A percentile compares a stretch with the other conserved stretches of the same genome.
These are phyloP conservation scores for Chaetoderma sp. DNA, from an alignment of 2,888 invertebrate species.

Conservation along the genomic window DNA sequence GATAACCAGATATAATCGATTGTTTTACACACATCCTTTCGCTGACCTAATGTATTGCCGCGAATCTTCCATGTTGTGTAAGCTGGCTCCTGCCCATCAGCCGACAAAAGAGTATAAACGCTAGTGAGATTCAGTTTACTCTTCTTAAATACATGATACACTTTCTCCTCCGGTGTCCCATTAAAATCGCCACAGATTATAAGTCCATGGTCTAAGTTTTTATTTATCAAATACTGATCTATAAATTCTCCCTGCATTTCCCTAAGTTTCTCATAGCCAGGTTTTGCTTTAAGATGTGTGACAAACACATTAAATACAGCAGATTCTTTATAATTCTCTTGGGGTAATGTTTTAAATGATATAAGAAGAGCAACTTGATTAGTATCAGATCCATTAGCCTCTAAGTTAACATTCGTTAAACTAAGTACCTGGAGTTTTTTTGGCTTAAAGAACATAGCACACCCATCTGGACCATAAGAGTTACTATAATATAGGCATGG, in stretches of 20 bases:
- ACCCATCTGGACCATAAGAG: constrained; percentile 84
- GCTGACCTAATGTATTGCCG: constrained; percentile 68
- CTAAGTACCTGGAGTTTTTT: constrained; percentile 75
- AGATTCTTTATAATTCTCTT: constrained; percentile 67
- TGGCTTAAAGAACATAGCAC: constrained; percentile 80
- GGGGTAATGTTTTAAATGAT: constrained; percentile 35
- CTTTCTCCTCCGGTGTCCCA: constrained; percentile 80
- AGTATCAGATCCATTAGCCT: constrained; percentile 6
- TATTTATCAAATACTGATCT: constrained; percentile 41
- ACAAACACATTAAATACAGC: constrained; percentile 77
- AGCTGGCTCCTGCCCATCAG: constrained; percentile 74
- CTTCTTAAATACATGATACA: constrained; percentile 75
- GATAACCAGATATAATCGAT: constrained; percentile 76
- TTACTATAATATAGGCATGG: constrained; percentile 80
- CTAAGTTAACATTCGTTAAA: constrained; percentile 45
- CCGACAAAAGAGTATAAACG: constrained; percentile 60
- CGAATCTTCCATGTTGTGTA: constrained; percentile 84
- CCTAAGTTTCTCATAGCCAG: constrained; percentile 70
- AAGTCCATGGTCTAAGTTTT: constrained; percentile 70
- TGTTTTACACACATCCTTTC: constrained; percentile 74
- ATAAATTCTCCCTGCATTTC: constrained; percentile 53
- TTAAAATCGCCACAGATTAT: constrained; percentile 83
- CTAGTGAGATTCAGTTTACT: constrained; percentile 55
- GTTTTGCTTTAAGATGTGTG: constrained; percentile 81
- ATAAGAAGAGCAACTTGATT: constrained; percentile 75